Conservation (phyloP, 2,113 vertebrate genomes). For the Clarias macrocephalus region DNA sequence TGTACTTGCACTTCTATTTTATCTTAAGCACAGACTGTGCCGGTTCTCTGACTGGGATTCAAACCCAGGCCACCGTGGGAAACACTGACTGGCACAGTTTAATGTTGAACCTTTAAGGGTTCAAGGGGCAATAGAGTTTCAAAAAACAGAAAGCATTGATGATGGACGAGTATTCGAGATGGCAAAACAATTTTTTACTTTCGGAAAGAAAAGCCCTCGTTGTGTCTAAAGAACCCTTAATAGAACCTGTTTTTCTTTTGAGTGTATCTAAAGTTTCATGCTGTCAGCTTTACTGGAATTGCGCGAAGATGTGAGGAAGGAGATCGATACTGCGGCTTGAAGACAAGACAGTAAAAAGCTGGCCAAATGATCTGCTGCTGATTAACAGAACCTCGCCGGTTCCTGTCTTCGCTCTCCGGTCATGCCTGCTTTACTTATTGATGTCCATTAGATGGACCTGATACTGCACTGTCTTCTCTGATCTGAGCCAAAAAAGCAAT, state of each 20-base stretch:
- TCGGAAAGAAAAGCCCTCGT: not conserved
- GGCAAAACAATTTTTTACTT: not conserved
- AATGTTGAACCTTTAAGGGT: not conserved
- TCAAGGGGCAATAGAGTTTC: not conserved
- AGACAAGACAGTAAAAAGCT: conserved; percentile 62
- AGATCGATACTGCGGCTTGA: conserved; percentile 55
- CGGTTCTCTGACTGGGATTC: too few relatives aligned
- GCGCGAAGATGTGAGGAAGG: not conserved
- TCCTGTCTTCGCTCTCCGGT: conserved; percentile 51
- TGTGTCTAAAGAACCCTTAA: not conserved
- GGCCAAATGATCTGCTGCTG: conserved; percentile 58
- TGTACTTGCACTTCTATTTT: too few relatives aligned
- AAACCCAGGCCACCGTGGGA: not conserved
- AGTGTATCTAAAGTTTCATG: not conserved
- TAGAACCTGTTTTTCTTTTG: not conserved
- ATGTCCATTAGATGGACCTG: conserved; percentile 63
- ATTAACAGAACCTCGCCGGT: conserved; percentile 61
- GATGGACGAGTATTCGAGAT: not conserved
- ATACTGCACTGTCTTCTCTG: conserved; percentile 59
- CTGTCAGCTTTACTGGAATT: conserved; percentile 16
- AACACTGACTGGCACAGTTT: not conserved
- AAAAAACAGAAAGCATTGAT: not conserved
- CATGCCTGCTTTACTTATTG: conserved; percentile 65
- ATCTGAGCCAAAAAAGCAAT: conserved; percentile 56
- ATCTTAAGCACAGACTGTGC: too few relatives aligned